Evolutionary conservation across 1,140 invertebrate genomes (phyloP), one percentile per base, ranked within the genome.

Genomic region (Lepidotrigona ventralis): DNA sequence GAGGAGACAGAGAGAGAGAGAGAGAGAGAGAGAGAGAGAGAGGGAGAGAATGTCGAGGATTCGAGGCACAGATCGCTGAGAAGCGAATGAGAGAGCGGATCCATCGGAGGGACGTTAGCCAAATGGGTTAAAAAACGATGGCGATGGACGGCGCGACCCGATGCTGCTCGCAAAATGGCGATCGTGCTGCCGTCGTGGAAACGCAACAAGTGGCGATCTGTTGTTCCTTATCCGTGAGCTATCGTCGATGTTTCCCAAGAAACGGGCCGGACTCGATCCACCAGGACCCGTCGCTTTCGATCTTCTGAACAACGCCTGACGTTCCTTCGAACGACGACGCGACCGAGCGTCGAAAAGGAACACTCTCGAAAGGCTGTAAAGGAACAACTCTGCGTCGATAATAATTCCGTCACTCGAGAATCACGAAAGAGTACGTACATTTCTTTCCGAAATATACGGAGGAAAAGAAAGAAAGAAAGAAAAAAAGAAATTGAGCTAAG

Each of bases 41-140:
- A 19, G 12, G 17, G 11, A 60, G 19, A 60, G 3, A 39, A 85
- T 74, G 86, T 76, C 76, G 64, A 51, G 26, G 46, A 23, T 26
- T 17, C 29, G 39, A 23, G 51, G 56, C 9, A 53, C 2, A 12
- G 23, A 53, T 51, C n/a, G 51, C 23, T 85, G 58, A 79, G 17
- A 74, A 66, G 51, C 15, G 21, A 26, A 8, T 23, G 23, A 15
- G 53, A 21, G 6, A 15, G 58, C 29, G 21, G 56, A 26, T 29
- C 46, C 70, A 68, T 69, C 58, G 53, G 17, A 15, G 21, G 2
- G 29, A 68, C 12, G n/a, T 14, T 17, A 76, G 77, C 73, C 87
- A 89, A 80, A 92, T 92, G 92, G 91, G 92, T 92, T 92, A 92
- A 92, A 89, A 89, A 72, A 71, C 60, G 74, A 79, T 26, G 73